A percentile compares a stretch with the other conserved stretches of the same genome.
Conservation (phyloP, 2,888 invertebrate genomes). For the Polydrusus cervinus region DNA sequence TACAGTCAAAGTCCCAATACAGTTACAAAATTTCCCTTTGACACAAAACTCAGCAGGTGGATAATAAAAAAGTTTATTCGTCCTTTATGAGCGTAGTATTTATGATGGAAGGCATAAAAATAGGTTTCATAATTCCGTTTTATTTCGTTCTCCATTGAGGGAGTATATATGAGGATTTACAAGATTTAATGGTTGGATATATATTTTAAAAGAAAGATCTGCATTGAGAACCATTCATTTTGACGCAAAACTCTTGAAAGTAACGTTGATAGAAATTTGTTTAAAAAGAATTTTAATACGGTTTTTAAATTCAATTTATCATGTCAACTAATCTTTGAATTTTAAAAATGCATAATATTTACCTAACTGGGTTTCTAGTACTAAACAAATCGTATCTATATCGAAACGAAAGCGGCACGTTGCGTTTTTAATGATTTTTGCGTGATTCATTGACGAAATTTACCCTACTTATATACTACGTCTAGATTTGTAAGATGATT, state of each 20-base stretch:
- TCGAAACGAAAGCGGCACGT: not conserved
- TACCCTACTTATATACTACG: not conserved
- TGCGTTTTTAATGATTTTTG: not conserved
- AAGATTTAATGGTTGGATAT: not conserved
- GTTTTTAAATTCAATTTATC: too few relatives aligned
- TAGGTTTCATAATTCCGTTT: not conserved
- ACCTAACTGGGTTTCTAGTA: too few relatives aligned
- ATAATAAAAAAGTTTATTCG: slow-evolving; percentile 8
- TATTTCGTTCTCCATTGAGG: not conserved
- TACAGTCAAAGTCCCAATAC: not conserved
- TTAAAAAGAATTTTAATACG: too few relatives aligned
- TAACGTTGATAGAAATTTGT: too few relatives aligned
- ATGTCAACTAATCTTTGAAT: too few relatives aligned
- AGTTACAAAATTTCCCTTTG: slow-evolving; percentile 2
- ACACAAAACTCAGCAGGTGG: slow-evolving; percentile 10
- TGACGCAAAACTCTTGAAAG: too few relatives aligned
- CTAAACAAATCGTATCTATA: too few relatives aligned
- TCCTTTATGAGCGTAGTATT: slow-evolving; percentile 1
- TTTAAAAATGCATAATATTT: too few relatives aligned
- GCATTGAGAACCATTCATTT: too few relatives aligned
- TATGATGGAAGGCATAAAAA: not conserved
- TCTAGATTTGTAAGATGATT: not conserved
- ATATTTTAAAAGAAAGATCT: too few relatives aligned
- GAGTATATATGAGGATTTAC: not conserved
- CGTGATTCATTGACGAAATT: slow-evolving; percentile 4